Base-by-base conservation (phyloP, 2,888 invertebrate genomes). In the Pecten maximus region DNA sequence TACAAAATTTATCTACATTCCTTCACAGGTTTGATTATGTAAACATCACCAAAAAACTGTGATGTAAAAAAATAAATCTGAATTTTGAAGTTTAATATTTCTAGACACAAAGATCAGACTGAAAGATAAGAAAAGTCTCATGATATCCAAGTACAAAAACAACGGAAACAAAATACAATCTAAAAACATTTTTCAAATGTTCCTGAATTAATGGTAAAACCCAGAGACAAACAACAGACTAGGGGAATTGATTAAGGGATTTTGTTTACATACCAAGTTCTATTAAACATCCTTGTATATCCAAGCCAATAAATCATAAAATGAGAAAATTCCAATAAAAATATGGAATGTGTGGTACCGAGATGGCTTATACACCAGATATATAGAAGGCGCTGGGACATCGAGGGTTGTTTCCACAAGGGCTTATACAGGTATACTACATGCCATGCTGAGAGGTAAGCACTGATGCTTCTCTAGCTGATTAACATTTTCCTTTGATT, bases 191-290 rank as follows among this genome's bases (percentile, higher is more conserved):
- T 74, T 35, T 74, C 12, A 74, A 74, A 74, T 74, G 35, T 10
- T 74, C 8, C 28, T 74, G 74, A 74, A 74, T 35, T 74, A 74
- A 0, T 74, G 3, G 8, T 74, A 35, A 54, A 74, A 15, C 35
- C 74, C 74, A 74, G 74, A 74, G 23, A 74, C 74, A 74, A 74
- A 74, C 74, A 28, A 74, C 50, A 19, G 16, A 60, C 2, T 74
- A 35, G 35, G 74, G 35, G 35, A 35, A 10, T 15, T 74, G 74
- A 74, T 74, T 74, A 35, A 74, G 35, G 8, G 74, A 74, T 74
- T 74, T 74, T 28, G 74, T 74, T 74, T 74, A 35, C 74, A 74
- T 74, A 74, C 74, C 74, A 74, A 74, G 74, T 74, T 35, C 35
- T 74, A 74, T 74, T 74, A 35, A 74, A 74, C 10, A 10, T 74